These are phyloP conservation scores for Darevskia mixta DNA, from an alignment of 2,797 vertebrate species.

Conservation along the genomic window DNA sequence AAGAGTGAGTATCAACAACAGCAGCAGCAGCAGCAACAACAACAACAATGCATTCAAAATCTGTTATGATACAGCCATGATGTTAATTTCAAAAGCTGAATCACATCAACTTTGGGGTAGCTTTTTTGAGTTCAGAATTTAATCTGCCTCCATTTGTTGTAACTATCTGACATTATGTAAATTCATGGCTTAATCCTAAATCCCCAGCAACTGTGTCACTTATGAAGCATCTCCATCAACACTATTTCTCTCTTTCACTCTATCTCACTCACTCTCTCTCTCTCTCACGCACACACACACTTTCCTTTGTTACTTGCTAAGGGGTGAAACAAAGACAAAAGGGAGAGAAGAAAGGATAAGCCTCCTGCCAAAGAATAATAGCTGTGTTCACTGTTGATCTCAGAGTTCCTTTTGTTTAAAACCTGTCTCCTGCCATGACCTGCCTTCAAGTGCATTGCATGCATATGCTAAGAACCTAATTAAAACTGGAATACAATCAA, in stretches of 20 bases:
- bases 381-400: neutral
- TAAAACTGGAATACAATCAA: constrained; percentile 67
- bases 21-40: too few species aligned
- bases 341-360: constrained; percentile 41
- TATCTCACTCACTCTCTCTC: neutral
- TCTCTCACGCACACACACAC: neutral
- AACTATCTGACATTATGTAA: constrained; percentile 72
- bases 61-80: constrained; percentile 53
- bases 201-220: constrained; percentile 57
- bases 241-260: neutral
- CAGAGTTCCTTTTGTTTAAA: constrained; percentile 65
- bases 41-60: neutral
- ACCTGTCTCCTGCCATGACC: constrained; percentile 52
- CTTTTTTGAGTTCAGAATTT: constrained; percentile 69
- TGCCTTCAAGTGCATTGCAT: constrained; percentile 55
- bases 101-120: constrained; percentile 58
- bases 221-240: constrained; percentile 42
- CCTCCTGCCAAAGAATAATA: constrained; percentile 67
- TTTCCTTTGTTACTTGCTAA: constrained; percentile 56
- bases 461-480: constrained; percentile 63
- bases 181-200: constrained; percentile 69
- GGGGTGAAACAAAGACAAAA: constrained; percentile 53
- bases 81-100: constrained; percentile 60
- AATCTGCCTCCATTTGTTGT: constrained; percentile 62
- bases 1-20: too few species aligned